phyloP scores from a whole-genome alignment of 64 coral and sea anemone genomes.

The Pocillopora damicornis region DNA sequence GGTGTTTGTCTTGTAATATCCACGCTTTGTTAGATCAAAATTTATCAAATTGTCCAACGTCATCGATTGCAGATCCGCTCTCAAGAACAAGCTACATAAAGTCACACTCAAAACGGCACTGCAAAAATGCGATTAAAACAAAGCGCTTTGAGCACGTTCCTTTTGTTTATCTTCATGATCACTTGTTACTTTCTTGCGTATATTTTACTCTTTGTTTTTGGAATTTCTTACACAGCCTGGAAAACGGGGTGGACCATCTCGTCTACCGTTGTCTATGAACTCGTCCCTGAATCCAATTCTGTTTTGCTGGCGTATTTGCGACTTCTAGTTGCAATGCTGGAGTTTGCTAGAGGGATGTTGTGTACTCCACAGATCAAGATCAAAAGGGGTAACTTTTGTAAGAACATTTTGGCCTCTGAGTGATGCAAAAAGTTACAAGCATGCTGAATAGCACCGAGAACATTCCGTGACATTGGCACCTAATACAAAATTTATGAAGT shows the following conservation, averaged over 20 bases:
- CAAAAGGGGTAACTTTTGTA: too few relatives aligned
- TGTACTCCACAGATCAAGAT: not conserved
- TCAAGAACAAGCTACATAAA: not conserved
- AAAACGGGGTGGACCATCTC: not conserved
- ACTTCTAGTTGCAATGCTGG: conserved; percentile 19
- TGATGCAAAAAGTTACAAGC: too few relatives aligned
- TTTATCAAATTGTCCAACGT: not conserved
- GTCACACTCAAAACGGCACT: not conserved
- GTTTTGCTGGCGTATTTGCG: conserved; percentile 46
- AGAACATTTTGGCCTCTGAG: too few relatives aligned
- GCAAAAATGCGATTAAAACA: not conserved
- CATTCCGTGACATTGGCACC: too few relatives aligned
- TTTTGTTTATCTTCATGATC: not conserved
- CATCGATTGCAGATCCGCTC: not conserved
- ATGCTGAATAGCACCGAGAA: too few relatives aligned
- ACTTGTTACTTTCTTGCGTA: not conserved
- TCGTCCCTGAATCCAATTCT: conserved; percentile 54
- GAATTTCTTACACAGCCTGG: not conserved
- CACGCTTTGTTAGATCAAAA: conserved; percentile 5
- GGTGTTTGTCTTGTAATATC: not conserved
- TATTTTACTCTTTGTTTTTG: not conserved
- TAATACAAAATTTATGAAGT: too few relatives aligned
- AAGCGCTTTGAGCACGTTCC: not conserved
- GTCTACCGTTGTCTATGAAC: conserved; percentile 24
- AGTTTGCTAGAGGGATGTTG: not conserved